Base-by-base conservation (phyloP, 2,888 invertebrate species). In the Argyresthia goedartella region DNA sequence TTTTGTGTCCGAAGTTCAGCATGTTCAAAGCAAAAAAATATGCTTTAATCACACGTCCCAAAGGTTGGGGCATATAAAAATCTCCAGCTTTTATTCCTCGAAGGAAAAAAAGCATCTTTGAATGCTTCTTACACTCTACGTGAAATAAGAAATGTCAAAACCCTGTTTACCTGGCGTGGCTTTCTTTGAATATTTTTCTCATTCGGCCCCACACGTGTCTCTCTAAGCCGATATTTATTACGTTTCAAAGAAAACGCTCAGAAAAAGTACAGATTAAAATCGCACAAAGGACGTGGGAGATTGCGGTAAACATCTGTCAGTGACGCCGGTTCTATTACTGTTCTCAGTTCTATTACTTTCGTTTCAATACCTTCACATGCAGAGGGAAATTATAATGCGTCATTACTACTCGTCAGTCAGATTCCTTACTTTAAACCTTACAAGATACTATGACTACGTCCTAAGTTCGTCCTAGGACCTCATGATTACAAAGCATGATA, bases 151-250 rank as follows among this genome's bases (percentile, higher is more conserved):
- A 80, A 73, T 73, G 73, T 63, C 71, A 68, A 62, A 67, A 68
- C 73, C 67, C 71, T 79, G 70, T 78, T 76, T 76, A 69, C 72
- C 62, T 66, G 60, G 60, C 67, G 64, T 64, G 66, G 69, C 67
- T 71, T 57, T 56, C 52, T 55, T 49, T 53, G 60, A 54, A 60
- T 67, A 67, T 73, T 76, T 74, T 67, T 73, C 71, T 56, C 61
- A 67, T 73, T 70, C 68, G 62, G 66, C 61, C 59, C 64, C 71
- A 72, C 68, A 76, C 69, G 72, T 77, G 73, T 70, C 69, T 55
- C 67, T 59, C 65, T 78, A 81, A 84, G 81, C 73, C 78, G 79
- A 76, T 78, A 80, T 82, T 84, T 85, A 84, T 84, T 81, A 74
- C 81, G 62, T 70, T 70, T 77, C 72, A 76, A 77, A 75, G 71